A percentile compares a stretch with the other conserved stretches of the same genome.
phyloP scores from a whole-genome alignment of 2,113 vertebrate species.

The Limnothrissa miodon region DNA sequence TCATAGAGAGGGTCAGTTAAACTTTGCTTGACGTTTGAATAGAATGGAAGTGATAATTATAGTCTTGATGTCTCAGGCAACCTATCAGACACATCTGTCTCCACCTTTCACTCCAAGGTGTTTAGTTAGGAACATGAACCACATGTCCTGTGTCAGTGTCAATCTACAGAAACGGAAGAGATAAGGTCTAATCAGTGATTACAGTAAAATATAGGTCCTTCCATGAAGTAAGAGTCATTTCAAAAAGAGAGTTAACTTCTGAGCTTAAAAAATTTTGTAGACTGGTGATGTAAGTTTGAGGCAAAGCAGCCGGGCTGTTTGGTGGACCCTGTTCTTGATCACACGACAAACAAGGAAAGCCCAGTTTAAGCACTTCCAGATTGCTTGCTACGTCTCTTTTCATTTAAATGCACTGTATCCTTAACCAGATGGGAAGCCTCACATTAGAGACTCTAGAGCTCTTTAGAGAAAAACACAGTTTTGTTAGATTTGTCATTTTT shows the following conservation, averaged over 20 bases:
- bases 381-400: constrained; percentile 47
- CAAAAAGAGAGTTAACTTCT: constrained; percentile 37
- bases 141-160: not conserved
- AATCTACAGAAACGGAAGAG: not conserved
- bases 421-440: constrained; percentile 23
- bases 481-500: not conserved
- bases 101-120: not conserved
- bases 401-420: constrained; percentile 46
- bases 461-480: not conserved
- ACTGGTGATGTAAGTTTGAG: constrained; percentile 39
- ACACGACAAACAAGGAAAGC: constrained; percentile 33
- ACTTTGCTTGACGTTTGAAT: not conserved
- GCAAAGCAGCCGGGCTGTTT: constrained; percentile 43
- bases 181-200: not conserved
- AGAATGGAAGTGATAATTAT: not conserved
- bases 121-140: not conserved
- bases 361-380: constrained; percentile 58
- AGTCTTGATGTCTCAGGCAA: not conserved
- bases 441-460: not conserved
- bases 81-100: not conserved
- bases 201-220: not conserved
- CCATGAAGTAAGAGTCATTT: not conserved
- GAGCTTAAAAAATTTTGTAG: constrained; percentile 37
- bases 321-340: constrained; percentile 43
- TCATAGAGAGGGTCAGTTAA: not conserved